Percentiles rank a stretch among this genome's conserved stretches.
phyloP scores from a whole-genome alignment of 30 jellyfish, hydroid and myxozoan genomes.

The Clytia hemisphaerica region DNA sequence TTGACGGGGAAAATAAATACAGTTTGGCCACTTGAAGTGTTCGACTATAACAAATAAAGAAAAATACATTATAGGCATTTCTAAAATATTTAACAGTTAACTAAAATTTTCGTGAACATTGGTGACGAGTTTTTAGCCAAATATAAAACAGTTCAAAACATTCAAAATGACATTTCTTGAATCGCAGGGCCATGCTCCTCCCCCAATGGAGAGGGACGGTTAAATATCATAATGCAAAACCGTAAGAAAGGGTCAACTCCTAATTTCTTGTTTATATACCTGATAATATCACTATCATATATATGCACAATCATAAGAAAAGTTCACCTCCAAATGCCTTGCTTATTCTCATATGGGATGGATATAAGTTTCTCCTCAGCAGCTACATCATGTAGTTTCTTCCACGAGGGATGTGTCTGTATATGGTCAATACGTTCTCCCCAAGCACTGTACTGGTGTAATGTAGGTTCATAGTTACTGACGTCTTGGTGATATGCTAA shows the following conservation, averaged over 20 bases:
- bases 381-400: slow-evolving; percentile 56
- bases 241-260: no score
- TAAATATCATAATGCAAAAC: no score
- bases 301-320: neutral
- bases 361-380: slow-evolving; percentile 81
- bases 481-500: slow-evolving; percentile 59
- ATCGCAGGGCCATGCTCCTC: no score
- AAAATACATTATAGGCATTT: no score
- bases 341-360: slow-evolving; percentile 59
- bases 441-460: slow-evolving; percentile 80
- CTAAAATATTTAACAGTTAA: neutral
- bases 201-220: no score
- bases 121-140: neutral
- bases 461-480: slow-evolving; percentile 56
- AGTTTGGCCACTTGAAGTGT: slow-evolving; percentile 73
- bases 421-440: slow-evolving; percentile 63
- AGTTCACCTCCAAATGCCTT: slow-evolving; percentile 41
- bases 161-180: no score
- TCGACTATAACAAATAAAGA: slow-evolving; percentile 49
- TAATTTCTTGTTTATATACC: no score
- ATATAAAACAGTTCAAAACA: neutral
- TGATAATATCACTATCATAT: neutral
- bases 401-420: slow-evolving; percentile 76
- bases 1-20: slow-evolving; percentile 55
- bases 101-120: neutral